Base-by-base conservation (phyloP, 1,140 invertebrate species). In the Atta colombica region DNA sequence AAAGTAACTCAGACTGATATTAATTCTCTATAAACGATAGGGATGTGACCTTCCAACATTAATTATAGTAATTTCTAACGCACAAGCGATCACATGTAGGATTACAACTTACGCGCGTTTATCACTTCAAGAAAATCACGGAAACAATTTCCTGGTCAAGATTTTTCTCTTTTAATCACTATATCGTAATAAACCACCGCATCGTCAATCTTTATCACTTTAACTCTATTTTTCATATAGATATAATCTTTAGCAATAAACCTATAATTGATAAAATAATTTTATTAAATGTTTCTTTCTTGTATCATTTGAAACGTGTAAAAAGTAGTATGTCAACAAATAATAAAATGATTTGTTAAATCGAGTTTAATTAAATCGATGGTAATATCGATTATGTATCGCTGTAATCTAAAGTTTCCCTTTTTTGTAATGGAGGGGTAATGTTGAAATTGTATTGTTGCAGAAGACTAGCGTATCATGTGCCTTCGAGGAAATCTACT, bases 391-490 rank as follows among this genome's bases (percentile, higher is more conserved):
- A 35, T 35, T 6, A 6, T 35, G 31, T 80, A 91, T 88, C 82
- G 85, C 69, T 66, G 61, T 77, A 51, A 74, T 69, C 78, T 90
- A 88, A 77, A 87, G 28, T 39, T 69, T 77, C 28, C n/a, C 25
- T 72, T 58, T 58, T 63, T 31, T 61, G 39, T 74, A 58, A 18
- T 74, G 0, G 18, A 72, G 14, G 31, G 63, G 63, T 81, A 81
- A 39, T 85, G 53, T 80, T 65, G 86, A 91, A 90, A 93, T 93
- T 92, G 80, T 88, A 88, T 93, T 92, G 91, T 91, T 88, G 88
- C 85, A 81, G 72, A 66, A 86, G 68, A 89, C 87, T 74, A 72
- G 55, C 77, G 78, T 58, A 53, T 39, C 53, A 25, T 75, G 49
- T 21, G 16, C 60, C 51, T 74, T 60, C 8, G 49, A 81, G 39